phyloP scores from a whole-genome alignment of 2,113 vertebrate genomes.

The Morphnarchus princeps region DNA sequence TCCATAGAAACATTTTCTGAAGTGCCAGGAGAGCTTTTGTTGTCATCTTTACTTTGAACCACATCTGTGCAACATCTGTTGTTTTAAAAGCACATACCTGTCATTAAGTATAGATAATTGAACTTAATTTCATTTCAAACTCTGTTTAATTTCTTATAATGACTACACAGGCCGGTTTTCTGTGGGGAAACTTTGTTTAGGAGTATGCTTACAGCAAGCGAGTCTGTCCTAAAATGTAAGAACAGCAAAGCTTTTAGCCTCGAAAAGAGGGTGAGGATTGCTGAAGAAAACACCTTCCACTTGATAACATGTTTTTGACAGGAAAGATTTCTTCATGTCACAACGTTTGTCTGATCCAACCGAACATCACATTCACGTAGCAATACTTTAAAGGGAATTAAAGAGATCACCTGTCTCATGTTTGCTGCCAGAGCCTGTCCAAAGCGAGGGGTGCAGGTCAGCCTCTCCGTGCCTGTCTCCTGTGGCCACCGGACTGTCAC shows the following conservation, averaged over 20 bases:
- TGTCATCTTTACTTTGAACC: not conserved
- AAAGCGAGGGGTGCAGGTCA: not conserved
- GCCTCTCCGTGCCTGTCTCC: not conserved
- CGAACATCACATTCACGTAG: not conserved
- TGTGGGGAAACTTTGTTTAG: not conserved
- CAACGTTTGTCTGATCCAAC: not conserved
- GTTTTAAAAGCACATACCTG: conserved; percentile 33
- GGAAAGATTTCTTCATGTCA: not conserved
- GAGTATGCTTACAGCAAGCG: not conserved
- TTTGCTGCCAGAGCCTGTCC: not conserved
- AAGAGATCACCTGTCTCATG: not conserved
- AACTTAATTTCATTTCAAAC: conserved; percentile 19
- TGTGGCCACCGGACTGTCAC: fast-evolving
- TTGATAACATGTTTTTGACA: not conserved
- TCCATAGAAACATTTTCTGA: not conserved
- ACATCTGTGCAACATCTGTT: conserved; percentile 27
- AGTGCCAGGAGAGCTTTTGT: not conserved
- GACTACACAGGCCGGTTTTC: not conserved
- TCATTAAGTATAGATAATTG: conserved; percentile 39
- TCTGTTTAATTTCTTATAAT: not conserved
- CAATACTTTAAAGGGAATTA: not conserved
- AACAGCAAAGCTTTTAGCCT: not conserved
- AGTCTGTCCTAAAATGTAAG: not conserved
- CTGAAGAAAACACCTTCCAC: not conserved
- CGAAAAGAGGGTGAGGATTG: not conserved